Evolutionary conservation across 2,797 vertebrate species (phyloP), one percentile per base, ranked within the genome.

Genomic region (Rhinatrema bivittatum): DNA sequence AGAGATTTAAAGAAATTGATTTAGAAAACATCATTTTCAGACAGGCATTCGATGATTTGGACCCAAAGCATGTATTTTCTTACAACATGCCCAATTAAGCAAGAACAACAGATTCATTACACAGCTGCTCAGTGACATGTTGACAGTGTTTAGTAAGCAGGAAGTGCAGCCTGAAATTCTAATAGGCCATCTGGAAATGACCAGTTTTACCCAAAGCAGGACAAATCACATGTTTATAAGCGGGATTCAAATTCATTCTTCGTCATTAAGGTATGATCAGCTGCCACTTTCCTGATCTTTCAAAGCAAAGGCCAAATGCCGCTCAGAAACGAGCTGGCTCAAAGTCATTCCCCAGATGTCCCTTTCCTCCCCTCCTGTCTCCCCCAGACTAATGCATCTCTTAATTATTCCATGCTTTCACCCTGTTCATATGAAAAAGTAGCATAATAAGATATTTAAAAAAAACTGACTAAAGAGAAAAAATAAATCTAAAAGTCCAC

Each of bases 1-100:
- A 11, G 22, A 52, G 16, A 46, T 10, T 33, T 53, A 40, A 53
- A 19, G 10, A 58, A 58, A n/a, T 3, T 24, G 11, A 68, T 14
- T 50, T 21, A 29, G 28, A 21, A 65, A 24, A 51, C n/a, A 40
- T 31, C 22, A 46, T 16, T 20, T 6, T 46, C 23, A 39, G 6
- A 14, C 33, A 34, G 44, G 14, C 7, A 9, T 25, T 49, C 51
- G 13, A 39, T 8, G 32, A 49, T 42, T 61, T 52, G 3, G 1
- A 14, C 26, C 7, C 12, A 2, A 4, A 16, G 46, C n/a, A n/a
- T n/a, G n/a, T n/a, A n/a, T 40, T 59, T 44, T 22, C 6, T 56
- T 19, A 36, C 31, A 53, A 4, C 10, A 44, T 12, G 16, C 12
- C 41, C 18, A 43, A 49, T 11, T 30, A 12, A 4, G 8, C 53